Evolutionary conservation across 2,113 vertebrate species (phyloP).

Genomic region (Polyodon spathula): DNA sequence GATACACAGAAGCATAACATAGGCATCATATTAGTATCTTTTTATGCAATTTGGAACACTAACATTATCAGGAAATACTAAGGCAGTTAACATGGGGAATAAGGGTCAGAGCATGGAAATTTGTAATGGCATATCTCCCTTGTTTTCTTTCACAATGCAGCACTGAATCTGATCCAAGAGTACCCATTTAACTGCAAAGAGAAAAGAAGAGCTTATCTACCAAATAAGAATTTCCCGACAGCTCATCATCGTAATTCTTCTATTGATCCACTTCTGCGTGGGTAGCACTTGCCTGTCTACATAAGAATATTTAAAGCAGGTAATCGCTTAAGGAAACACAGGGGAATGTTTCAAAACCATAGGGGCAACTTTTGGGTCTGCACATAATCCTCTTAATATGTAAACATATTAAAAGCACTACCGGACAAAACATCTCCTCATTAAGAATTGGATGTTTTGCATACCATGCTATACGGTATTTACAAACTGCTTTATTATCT

Average conservation of each 20-base stretch:
- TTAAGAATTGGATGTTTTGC: slow-evolving; percentile 28
- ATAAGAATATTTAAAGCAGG: slow-evolving; percentile 44
- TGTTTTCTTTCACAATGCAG: too few relatives aligned
- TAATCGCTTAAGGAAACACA: slow-evolving; percentile 50
- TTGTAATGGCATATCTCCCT: too few relatives aligned
- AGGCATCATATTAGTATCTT: too few relatives aligned
- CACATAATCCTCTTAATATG: slow-evolving; percentile 41
- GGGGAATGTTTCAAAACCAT: slow-evolving; percentile 43
- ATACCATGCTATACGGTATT: slow-evolving; percentile 27
- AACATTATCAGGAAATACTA: too few relatives aligned
- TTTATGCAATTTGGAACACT: too few relatives aligned
- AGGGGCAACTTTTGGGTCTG: slow-evolving; percentile 38
- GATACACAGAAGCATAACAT: too few relatives aligned
- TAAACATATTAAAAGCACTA: slow-evolving; percentile 50
- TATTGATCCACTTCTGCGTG: slow-evolving; percentile 45
- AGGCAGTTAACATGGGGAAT: too few relatives aligned
- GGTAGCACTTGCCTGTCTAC: slow-evolving; percentile 32
- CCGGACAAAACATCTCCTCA: slow-evolving; percentile 32
- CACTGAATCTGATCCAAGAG: too few relatives aligned
- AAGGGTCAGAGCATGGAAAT: too few relatives aligned
- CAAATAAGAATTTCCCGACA: too few relatives aligned
- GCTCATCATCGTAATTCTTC: slow-evolving; percentile 29
- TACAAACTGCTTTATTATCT: slow-evolving; percentile 19
- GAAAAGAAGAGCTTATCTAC: too few relatives aligned
- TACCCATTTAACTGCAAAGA: too few relatives aligned